These are phyloP conservation scores for Cuculus canorus DNA, from an alignment of 2,797 vertebrate genomes.

Conservation along the genomic window DNA sequence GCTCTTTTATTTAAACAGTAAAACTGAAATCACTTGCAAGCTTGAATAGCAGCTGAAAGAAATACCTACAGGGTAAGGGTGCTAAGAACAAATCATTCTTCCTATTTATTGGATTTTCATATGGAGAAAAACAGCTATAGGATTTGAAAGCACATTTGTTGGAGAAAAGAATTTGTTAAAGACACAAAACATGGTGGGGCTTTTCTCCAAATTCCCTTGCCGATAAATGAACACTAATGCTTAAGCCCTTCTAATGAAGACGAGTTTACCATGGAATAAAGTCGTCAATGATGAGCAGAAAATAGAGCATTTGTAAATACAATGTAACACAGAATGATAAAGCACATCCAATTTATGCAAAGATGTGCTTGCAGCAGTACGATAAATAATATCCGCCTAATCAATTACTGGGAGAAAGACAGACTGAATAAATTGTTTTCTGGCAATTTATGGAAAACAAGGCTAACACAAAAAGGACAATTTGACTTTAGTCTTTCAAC, in stretches of 20 bases:
- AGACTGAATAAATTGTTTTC: constrained; percentile 70
- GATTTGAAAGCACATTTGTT: constrained; percentile 37
- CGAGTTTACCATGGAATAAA: constrained; percentile 71
- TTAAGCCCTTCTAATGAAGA: constrained; percentile 72
- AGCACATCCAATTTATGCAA: constrained; percentile 72
- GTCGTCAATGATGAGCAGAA: constrained; percentile 66
- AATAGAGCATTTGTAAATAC: constrained; percentile 73
- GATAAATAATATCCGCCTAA: constrained; percentile 75
- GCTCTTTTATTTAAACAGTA: constrained; percentile 18
- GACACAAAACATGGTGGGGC: constrained; percentile 20
- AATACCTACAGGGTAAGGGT: background rate
- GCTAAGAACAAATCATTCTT: background rate
- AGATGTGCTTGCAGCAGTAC: constrained; percentile 64
- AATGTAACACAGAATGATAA: constrained; percentile 67
- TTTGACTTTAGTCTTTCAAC: constrained; percentile 62
- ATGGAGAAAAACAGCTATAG: background rate
- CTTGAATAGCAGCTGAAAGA: constrained; percentile 16
- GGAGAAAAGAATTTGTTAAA: constrained; percentile 55
- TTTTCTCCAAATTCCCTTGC: constrained; percentile 62
- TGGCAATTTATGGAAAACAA: constrained; percentile 68
- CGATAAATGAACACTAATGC: constrained; percentile 59
- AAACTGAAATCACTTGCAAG: constrained; percentile 35
- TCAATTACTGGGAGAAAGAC: constrained; percentile 73
- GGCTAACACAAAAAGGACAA: constrained; percentile 44
- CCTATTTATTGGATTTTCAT: constrained; percentile 6